These are phyloP conservation scores for Tychaedon coryphoeus DNA, from an alignment of 2,113 vertebrate genomes.

Conservation along the genomic window DNA sequence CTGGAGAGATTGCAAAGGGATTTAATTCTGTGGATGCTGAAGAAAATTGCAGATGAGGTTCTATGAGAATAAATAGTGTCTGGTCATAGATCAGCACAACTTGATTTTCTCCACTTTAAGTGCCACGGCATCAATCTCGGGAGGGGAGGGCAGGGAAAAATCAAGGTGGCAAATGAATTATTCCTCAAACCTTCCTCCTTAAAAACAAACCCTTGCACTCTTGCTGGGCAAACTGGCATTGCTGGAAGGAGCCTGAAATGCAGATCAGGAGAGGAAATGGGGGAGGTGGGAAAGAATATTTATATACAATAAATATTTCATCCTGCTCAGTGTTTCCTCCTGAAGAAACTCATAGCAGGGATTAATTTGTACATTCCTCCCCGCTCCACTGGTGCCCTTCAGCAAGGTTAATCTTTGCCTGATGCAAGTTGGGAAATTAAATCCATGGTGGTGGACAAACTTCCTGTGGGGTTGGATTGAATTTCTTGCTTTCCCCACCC, in stretches of 20 bases:
- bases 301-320: constrained; percentile 3
- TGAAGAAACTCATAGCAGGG: not conserved
- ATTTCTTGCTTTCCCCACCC: not conserved
- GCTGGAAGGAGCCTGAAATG: not conserved
- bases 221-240: not conserved
- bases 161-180: not conserved
- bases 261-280: not conserved
- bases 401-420: constrained; percentile 59
- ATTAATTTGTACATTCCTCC: not conserved
- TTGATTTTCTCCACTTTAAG: constrained; percentile 18
- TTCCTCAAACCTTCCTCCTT: not conserved
- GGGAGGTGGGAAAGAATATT: not conserved
- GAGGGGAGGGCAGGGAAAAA: not conserved
- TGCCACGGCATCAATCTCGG: not conserved
- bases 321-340: not conserved
- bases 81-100: constrained; percentile 2
- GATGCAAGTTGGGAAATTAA: constrained; percentile 21
- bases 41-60: constrained; percentile 21
- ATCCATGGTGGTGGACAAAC: not conserved
- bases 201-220: not conserved
- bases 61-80: not conserved
- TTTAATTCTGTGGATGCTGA: constrained; percentile 31
- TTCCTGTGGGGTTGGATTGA: not conserved
- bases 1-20: not conserved
- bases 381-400: not conserved